Base-by-base conservation (phyloP, 2,113 vertebrate genomes). In the Seriola quinqueradiata region DNA sequence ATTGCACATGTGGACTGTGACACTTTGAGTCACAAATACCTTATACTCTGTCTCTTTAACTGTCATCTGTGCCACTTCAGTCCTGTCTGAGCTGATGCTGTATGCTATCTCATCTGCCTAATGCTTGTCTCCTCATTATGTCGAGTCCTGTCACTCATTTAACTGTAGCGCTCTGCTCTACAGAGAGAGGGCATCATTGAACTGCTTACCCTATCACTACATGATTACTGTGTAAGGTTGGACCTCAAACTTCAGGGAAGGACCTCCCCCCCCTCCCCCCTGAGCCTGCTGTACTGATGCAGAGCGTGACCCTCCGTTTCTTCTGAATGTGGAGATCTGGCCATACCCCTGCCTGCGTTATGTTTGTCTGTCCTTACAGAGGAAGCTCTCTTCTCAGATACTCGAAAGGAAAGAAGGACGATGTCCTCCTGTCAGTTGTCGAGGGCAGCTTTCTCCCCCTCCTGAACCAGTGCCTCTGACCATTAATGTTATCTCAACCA, bases 391-490 rank as follows among this genome's bases (percentile, higher is more conserved):
- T 57, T 71, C 69, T 80, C 81, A 66, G 63, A 79, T 68, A 44
- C 77, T 74, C 54, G 36, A 83, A 42, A 72, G 52, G 74, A 75
- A 88, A 79, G 63, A 69, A 61, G 44, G 57, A 67, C 32, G 12
- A 50, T 23, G 65, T 76, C 61, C 52, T 79, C 75, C 23, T n/a
- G 36, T 71, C 61, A 21, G 71, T 75, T 8, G 48, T 77, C 3
- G 52, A 80, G 76, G 77, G 70, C 70, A 77, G 52, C 57, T 36
- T 75, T 44, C 63, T 65, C 75, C 69, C 71, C 54, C 54, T 74
- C 71, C 57, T 59, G 52, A 90, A 89, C 81, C 84, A 94, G 93
- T 94, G 93, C 94, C 94, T 93, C 87, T 82, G 82, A 90, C 77
- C 84, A 28, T 84, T 88, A 42, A 67, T 81, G 40, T 80, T 71